phyloP scores from a whole-genome alignment of 2,888 invertebrate species.

The Folsomia candida region DNA sequence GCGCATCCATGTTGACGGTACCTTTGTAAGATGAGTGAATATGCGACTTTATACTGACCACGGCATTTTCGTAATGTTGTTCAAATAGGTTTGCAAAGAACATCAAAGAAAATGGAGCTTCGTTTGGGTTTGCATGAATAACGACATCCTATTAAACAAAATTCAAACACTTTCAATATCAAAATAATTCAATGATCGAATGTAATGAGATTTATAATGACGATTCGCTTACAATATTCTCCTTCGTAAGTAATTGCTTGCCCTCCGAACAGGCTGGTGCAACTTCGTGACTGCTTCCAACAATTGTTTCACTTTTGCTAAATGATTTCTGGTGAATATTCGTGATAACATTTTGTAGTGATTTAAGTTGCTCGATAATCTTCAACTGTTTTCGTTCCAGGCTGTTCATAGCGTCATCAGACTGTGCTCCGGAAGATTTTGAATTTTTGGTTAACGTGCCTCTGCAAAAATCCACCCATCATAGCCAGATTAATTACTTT shows the following conservation, averaged over 20 bases:
- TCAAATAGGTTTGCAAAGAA: conserved; percentile 6
- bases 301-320: too few species aligned
- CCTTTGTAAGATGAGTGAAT: conserved; percentile 8
- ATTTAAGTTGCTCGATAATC: background rate
- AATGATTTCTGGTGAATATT: conserved; percentile 5
- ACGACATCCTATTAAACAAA: conserved; percentile 11
- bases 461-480: background rate
- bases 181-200: background rate
- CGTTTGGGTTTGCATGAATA: background rate
- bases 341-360: background rate
- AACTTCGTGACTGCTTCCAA: background rate
- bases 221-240: conserved; percentile 12
- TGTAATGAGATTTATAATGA: background rate
- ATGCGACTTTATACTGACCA: conserved; percentile 1
- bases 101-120: background rate
- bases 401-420: background rate
- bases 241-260: background rate
- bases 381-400: background rate
- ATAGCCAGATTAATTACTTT: background rate
- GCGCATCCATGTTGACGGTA: background rate
- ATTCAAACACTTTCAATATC: too few species aligned
- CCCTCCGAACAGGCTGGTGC: background rate
- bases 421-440: background rate
- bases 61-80: conserved; percentile 1
- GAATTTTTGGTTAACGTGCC: background rate